A percentile compares a stretch with the other conserved stretches of the same genome.
phyloP scores from a whole-genome alignment of 2,888 invertebrate genomes.

The Rhimphoctona megacephalus region DNA sequence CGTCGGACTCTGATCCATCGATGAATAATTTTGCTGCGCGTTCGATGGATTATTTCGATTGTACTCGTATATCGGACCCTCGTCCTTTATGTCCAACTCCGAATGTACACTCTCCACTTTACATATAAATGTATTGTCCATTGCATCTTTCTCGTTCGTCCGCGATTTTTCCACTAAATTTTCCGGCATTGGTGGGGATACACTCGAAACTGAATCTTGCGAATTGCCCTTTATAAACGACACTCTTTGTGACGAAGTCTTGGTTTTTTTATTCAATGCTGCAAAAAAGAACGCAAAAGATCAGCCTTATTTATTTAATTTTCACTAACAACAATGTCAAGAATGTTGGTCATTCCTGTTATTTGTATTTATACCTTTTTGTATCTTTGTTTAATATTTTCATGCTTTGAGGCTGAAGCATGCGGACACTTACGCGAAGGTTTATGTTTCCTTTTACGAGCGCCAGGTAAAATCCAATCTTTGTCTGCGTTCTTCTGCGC shows the following conservation, averaged over 20 bases:
- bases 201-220: constrained; percentile 41
- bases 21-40: constrained; percentile 75
- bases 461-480: constrained; percentile 83
- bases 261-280: constrained; percentile 52
- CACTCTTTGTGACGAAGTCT: constrained; percentile 35
- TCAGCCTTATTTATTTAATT: not conserved
- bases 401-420: too few species aligned
- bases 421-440: constrained; percentile 76
- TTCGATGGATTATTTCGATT: constrained; percentile 47
- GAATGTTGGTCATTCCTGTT: not conserved
- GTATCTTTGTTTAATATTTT: not conserved
- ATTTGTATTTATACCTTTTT: not conserved
- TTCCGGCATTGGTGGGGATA: constrained; percentile 40
- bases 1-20: constrained; percentile 68
- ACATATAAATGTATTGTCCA: constrained; percentile 50
- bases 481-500: constrained; percentile 81
- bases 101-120: constrained; percentile 80
- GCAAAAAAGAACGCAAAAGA: constrained; percentile 1
- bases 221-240: constrained; percentile 31
- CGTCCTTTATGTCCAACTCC: constrained; percentile 82
- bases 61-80: constrained; percentile 77
- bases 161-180: not conserved
- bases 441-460: constrained; percentile 82
- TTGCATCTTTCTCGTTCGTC: constrained; percentile 23
- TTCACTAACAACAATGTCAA: not conserved